A percentile compares a stretch with the other conserved stretches of the same genome.
These are phyloP conservation scores for Chionomys nivalis DNA, from an alignment of 2,113 vertebrate genomes.

Conservation along the genomic window DNA sequence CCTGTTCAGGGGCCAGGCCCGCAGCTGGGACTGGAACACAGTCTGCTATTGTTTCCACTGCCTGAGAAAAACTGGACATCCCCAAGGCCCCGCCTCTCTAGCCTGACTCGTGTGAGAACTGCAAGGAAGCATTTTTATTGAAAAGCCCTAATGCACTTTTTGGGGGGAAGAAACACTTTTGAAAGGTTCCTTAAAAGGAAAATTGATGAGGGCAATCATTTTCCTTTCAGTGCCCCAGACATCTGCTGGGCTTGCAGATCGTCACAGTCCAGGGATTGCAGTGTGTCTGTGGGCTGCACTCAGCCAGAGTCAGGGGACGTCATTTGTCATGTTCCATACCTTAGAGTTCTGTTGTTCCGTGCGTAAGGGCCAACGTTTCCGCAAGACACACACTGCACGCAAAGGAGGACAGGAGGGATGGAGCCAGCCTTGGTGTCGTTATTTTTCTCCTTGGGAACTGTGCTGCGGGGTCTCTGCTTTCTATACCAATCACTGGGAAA, in stretches of 20 bases:
- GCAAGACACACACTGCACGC: accelerated
- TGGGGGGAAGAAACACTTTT: background rate
- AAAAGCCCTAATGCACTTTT: background rate
- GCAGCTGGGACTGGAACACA: background rate
- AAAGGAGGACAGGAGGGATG: background rate
- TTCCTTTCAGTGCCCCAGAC: background rate
- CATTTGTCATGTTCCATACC: background rate
- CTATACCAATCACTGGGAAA: background rate
- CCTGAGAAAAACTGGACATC: background rate
- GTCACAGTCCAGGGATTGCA: accelerated
- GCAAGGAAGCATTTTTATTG: slow-evolving; percentile 45
- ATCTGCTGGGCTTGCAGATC: background rate
- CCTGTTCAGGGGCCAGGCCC: background rate
- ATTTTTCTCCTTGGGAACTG: accelerated
- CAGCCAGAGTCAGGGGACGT: background rate
- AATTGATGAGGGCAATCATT: background rate
- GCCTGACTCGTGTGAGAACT: background rate
- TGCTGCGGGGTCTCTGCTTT: background rate
- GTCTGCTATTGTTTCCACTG: background rate
- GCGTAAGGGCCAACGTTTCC: background rate
- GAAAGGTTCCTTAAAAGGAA: slow-evolving; percentile 28
- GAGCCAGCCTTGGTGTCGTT: accelerated
- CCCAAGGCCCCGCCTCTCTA: background rate
- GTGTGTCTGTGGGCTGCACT: accelerated
- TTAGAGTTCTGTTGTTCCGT: background rate